phyloP scores from a whole-genome alignment of 1,140 invertebrate species.

The Sogatella furcifera region DNA sequence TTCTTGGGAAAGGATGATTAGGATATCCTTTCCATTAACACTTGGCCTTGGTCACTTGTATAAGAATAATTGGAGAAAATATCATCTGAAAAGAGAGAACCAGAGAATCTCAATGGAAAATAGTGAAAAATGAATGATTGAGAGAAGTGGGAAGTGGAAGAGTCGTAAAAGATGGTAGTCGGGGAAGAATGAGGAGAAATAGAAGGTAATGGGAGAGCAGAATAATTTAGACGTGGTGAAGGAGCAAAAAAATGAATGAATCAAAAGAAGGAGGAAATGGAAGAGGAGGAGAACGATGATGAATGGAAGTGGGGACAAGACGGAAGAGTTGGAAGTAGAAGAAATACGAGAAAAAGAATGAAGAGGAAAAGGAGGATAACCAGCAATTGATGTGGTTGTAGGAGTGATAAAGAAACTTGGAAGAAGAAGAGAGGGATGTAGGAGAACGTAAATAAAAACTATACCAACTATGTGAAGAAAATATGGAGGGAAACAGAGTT shows the following conservation, averaged over 20 bases:
- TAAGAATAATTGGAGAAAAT: background rate
- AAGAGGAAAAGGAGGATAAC: background rate
- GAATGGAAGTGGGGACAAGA: background rate
- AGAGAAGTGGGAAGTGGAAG: constrained; percentile 11
- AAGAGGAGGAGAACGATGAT: background rate
- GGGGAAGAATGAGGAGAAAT: background rate
- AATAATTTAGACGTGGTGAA: background rate
- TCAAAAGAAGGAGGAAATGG: background rate
- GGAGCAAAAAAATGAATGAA: constrained; percentile 2
- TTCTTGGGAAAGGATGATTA: no score
- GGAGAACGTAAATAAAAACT: no score
- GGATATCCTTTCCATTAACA: no score
- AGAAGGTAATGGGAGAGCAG: background rate
- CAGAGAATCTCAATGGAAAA: background rate
- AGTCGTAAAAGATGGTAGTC: no score
- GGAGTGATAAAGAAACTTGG: no score
- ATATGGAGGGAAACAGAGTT: no score
- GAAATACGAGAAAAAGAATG: background rate
- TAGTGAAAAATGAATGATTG: background rate
- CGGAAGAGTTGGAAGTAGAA: background rate
- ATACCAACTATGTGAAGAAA: no score
- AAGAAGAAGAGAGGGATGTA: no score
- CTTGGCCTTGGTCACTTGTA: no score
- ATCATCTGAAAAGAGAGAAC: background rate
- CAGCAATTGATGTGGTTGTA: background rate